phyloP scores from a whole-genome alignment of 2,113 vertebrate genomes.

The Corythaixoides concolor region DNA sequence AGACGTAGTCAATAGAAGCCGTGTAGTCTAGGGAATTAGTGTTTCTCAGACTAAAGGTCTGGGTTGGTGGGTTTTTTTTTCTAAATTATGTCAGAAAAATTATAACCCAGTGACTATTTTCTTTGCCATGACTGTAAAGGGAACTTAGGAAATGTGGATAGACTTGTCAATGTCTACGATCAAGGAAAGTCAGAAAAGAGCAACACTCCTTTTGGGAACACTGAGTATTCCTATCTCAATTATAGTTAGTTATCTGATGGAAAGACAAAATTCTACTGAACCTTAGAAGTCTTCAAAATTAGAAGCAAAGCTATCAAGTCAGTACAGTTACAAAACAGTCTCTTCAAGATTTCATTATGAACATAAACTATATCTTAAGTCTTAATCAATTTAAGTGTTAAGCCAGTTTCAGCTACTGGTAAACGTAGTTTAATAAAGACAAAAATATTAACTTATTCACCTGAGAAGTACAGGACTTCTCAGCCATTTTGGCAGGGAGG shows the following conservation, averaged over 20 bases:
- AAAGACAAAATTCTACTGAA: background rate
- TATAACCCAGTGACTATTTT: background rate
- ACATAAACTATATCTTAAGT: background rate
- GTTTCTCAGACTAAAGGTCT: background rate
- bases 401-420: background rate
- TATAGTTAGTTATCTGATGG: background rate
- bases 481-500: background rate
- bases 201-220: background rate
- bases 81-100: background rate
- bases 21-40: background rate
- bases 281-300: background rate
- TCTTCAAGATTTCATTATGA: background rate
- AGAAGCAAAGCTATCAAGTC: background rate
- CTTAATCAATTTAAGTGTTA: background rate
- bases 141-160: background rate
- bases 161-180: background rate
- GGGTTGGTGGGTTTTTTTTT: fast-evolving
- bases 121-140: background rate
- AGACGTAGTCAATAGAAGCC: background rate
- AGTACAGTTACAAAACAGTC: background rate
- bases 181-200: background rate
- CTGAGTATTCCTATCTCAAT: background rate
- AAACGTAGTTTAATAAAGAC: background rate
- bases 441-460: background rate
- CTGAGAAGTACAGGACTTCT: background rate